These are phyloP conservation scores for Dendrophyllia cribrosa DNA, from an alignment of 64 coral and sea anemone species.

Conservation along the genomic window DNA sequence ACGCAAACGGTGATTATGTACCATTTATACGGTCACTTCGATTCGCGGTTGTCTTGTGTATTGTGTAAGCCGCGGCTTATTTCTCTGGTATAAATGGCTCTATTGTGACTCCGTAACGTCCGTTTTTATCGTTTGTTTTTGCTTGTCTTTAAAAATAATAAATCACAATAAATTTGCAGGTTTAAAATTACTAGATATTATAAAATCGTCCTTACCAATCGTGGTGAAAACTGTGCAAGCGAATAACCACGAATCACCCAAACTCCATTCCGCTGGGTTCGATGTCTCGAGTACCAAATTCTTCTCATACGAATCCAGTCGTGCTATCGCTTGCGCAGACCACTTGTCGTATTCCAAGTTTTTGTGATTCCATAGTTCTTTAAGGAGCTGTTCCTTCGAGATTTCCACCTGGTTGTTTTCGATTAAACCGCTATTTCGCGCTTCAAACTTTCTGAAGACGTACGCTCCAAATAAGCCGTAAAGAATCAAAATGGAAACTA, in stretches of 20 bases:
- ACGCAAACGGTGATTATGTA: no score
- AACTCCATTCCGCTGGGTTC: constrained; percentile 43
- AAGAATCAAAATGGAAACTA: constrained; percentile 51
- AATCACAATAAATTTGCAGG: no score
- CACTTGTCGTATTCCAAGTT: constrained; percentile 43
- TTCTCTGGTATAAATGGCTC: no score
- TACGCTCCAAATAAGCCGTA: constrained; percentile 63
- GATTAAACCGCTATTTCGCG: background rate
- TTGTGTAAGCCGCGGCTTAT: no score
- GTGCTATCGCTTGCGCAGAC: constrained; percentile 40
- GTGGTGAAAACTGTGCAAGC: constrained; percentile 89
- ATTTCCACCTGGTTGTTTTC: background rate
- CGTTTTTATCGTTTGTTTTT: no score
- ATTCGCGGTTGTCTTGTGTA: no score
- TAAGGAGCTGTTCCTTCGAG: constrained; percentile 17
- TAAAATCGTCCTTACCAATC: constrained; percentile 39
- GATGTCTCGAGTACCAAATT: background rate
- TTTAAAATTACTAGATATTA: background rate
- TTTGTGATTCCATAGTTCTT: constrained; percentile 39
- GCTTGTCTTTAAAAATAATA: no score
- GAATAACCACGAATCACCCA: constrained; percentile 83
- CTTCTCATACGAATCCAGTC: constrained; percentile 60
- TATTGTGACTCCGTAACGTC: no score
- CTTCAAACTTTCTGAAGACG: constrained; percentile 74
- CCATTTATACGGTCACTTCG: no score